phyloP scores from a whole-genome alignment of 2,113 vertebrate species.

The Pteruthius melanotis region DNA sequence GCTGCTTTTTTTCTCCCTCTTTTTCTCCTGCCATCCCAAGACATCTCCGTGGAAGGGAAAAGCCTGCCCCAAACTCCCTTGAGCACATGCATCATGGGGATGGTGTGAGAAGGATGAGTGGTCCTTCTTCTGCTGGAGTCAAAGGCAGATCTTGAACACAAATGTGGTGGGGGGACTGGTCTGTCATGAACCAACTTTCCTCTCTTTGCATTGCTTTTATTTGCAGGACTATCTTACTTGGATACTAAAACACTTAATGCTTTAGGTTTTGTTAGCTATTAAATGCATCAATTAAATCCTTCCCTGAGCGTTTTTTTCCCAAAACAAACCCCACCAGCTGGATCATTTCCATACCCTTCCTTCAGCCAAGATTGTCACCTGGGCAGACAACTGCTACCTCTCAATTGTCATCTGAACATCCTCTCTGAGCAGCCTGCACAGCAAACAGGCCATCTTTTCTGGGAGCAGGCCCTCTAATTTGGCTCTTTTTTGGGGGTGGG shows the following conservation, averaged over 20 bases:
- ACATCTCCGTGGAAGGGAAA: not conserved
- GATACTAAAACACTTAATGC: not conserved
- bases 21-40: not conserved
- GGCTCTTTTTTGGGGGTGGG: not conserved
- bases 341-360: not conserved
- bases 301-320: not conserved
- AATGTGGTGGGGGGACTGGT: not conserved
- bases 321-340: not conserved
- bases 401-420: not conserved
- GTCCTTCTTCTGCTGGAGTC: not conserved
- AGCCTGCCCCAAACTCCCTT: not conserved
- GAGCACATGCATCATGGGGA: not conserved
- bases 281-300: not conserved
- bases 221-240: not conserved
- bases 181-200: not conserved
- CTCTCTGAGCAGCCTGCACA: not conserved
- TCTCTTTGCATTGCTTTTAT: not conserved
- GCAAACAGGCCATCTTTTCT: not conserved
- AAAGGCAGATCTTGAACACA: not conserved
- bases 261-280: not conserved
- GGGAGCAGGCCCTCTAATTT: not conserved
- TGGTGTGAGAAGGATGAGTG: not conserved
- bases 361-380: fast-evolving
- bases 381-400: not conserved
- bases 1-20: not conserved